Conservation (phyloP, 2,797 vertebrate genomes). For the Fratercula arctica region DNA sequence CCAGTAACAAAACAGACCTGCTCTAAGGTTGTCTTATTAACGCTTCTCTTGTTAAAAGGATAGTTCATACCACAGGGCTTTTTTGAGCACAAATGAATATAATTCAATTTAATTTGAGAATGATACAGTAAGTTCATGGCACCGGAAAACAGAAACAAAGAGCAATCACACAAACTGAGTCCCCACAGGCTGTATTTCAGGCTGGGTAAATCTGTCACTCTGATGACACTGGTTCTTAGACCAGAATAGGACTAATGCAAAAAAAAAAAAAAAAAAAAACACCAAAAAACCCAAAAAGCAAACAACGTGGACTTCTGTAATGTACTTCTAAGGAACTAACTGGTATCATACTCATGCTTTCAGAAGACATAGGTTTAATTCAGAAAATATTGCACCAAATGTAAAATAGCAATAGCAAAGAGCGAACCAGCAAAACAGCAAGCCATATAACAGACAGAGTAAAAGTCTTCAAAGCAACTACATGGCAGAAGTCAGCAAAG, state of each 20-base stretch:
- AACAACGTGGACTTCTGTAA: no score
- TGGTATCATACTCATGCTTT: neutral
- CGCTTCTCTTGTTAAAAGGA: neutral
- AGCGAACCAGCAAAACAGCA: neutral
- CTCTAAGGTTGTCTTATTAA: neutral
- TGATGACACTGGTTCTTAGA: neutral
- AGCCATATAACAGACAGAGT: neutral
- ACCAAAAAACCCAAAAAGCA: no score
- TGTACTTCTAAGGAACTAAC: neutral
- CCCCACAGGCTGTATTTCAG: neutral
- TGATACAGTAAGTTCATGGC: neutral
- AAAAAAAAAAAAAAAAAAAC: neutral
- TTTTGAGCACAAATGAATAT: neutral
- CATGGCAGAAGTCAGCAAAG: neutral
- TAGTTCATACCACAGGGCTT: neutral
- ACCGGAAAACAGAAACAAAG: neutral
- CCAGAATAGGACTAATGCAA: neutral
- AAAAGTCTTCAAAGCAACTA: neutral
- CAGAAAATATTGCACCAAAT: neutral
- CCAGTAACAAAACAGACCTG: neutral
- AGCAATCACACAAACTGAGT: neutral
- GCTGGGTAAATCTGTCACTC: neutral
- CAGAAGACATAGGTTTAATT: neutral
- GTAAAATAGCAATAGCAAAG: neutral
- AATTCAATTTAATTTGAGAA: neutral